phyloP scores from a whole-genome alignment of 2,797 vertebrate genomes.

The Propithecus perrieri region DNA sequence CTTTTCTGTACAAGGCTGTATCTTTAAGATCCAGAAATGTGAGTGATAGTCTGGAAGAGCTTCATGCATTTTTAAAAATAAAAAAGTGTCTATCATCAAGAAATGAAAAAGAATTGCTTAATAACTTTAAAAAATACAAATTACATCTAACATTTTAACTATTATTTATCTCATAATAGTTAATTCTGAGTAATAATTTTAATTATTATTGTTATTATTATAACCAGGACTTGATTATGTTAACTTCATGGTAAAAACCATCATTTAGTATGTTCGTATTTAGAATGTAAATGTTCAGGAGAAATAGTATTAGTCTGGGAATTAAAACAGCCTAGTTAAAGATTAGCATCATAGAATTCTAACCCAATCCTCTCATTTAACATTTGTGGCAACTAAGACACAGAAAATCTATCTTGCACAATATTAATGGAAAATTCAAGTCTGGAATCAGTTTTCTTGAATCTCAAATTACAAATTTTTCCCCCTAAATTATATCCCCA shows the following conservation, averaged over 20 bases:
- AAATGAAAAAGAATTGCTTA: neutral
- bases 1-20: neutral
- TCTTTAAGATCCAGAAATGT: neutral
- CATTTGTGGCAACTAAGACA: constrained; percentile 39
- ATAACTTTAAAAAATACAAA: neutral
- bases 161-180: neutral
- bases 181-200: neutral
- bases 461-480: constrained; percentile 51
- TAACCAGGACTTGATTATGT: neutral
- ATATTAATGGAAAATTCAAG: constrained; percentile 53
- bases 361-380: constrained; percentile 54
- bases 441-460: constrained; percentile 48
- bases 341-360: constrained; percentile 48
- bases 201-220: neutral
- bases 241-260: neutral
- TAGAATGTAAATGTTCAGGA: constrained; percentile 13
- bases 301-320: constrained; percentile 32
- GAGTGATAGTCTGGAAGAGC: neutral
- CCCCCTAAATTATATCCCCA: neutral
- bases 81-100: neutral
- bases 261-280: constrained; percentile 9
- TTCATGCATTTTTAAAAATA: neutral
- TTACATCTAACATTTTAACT: constrained; percentile 18
- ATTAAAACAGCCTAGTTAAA: constrained; percentile 28
- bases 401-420: constrained; percentile 47